Evolutionary conservation across 2,888 invertebrate genomes (phyloP), one percentile per base, ranked within the genome.

Genomic region (Halictus ligatus): DNA sequence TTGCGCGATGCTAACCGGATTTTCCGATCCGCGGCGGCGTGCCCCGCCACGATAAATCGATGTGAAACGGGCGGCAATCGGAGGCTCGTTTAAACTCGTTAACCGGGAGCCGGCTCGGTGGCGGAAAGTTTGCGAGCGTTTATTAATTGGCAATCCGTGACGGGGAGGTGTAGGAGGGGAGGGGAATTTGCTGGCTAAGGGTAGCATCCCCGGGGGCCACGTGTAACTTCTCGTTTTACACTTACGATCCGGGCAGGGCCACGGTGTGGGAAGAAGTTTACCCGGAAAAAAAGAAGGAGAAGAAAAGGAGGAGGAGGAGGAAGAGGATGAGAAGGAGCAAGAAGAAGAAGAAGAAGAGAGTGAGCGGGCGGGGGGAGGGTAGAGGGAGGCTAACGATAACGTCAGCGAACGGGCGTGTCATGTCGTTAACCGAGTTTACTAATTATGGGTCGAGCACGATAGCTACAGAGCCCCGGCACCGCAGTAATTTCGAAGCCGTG

Each of bases 371-470:
- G 21, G 6, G 4, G 64, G 15, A 29, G 64, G 43, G 50, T 3
- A 3, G 21, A n/a, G 29, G 21, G 64, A 18, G 7, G 43, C 67
- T 40, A 29, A 76, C 85, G 85, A 77, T 83, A 85, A 78, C 88
- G 88, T 88, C 75, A 54, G 80, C 43, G 85, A 83, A 75, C 83
- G 81, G 81, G 88, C 84, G 81, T 69, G 69, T 87, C 58, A 60
- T 80, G 88, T 84, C 81, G 88, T 89, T 88, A 90, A 90, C 89
- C 87, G 88, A 90, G 90, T 90, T 90, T 90, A 89, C 91, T 90
- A 90, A 90, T 90, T 90, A 90, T 87, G 87, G 84, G 86, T 78
- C 83, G 83, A 81, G 87, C 88, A 80, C 85, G 88, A 90, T 90
- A 91, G 88, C 88, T 71, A 72, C 83, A 86, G 87, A 40, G 69